phyloP scores from a whole-genome alignment of 2,113 vertebrate species.

The Sphyrna mokarran region DNA sequence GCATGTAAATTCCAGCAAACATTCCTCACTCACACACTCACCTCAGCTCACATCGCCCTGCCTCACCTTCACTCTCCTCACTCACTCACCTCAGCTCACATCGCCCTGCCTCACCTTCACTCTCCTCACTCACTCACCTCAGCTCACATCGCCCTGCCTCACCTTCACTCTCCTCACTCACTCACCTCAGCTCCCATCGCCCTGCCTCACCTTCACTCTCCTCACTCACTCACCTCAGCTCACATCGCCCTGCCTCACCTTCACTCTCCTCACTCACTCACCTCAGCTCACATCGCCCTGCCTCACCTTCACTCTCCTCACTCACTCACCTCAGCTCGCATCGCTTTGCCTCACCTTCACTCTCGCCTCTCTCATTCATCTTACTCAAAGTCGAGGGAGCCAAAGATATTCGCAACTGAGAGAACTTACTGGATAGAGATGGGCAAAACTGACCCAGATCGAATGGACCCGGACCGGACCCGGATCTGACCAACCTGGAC shows the following conservation, averaged over 20 bases:
- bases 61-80: neutral
- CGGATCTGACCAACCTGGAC: too few species aligned
- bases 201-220: neutral
- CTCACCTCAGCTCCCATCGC: too few species aligned
- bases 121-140: neutral
- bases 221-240: neutral
- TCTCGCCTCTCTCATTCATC: neutral
- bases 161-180: neutral
- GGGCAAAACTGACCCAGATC: neutral
- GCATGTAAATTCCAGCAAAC: neutral
- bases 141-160: too few species aligned
- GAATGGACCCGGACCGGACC: too few species aligned
- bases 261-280: neutral
- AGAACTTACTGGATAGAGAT: neutral
- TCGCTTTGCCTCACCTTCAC: neutral
- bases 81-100: neutral
- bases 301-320: neutral
- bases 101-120: neutral
- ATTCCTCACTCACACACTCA: neutral
- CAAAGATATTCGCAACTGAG: neutral
- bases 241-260: too few species aligned
- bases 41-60: too few species aligned
- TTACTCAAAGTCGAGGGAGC: neutral
- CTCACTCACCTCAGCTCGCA: too few species aligned
- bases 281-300: too few species aligned